Evolutionary conservation across 2,888 invertebrate species (phyloP).

Genomic region (Caenorhabditis angaria): DNA sequence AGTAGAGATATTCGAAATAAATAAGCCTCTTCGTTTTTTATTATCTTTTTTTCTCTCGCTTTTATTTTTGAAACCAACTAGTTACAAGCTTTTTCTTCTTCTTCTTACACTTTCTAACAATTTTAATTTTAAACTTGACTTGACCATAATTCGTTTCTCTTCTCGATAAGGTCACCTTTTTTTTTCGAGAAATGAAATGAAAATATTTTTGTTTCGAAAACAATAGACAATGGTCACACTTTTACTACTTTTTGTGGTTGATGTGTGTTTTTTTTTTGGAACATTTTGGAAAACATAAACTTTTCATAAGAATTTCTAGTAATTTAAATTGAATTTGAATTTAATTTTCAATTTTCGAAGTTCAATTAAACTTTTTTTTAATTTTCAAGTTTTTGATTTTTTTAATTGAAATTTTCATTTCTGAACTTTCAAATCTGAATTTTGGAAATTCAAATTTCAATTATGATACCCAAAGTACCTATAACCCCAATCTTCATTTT

Average conservation of each 20-base stretch:
- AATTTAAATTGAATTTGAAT: too few species aligned
- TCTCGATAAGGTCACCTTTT: slow-evolving; percentile 5
- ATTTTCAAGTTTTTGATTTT: too few species aligned
- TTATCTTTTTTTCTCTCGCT: neutral
- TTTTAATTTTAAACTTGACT: neutral
- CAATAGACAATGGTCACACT: neutral
- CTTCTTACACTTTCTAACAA: neutral
- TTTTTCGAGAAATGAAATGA: neutral
- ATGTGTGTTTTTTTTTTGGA: neutral
- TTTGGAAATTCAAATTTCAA: neutral
- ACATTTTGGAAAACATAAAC: too few species aligned
- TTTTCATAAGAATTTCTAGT: too few species aligned
- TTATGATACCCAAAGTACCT: neutral
- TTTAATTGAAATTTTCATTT: too few species aligned
- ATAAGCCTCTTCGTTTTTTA: neutral
- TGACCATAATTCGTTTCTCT: too few species aligned
- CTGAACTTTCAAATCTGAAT: neutral
- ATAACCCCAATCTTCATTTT: neutral
- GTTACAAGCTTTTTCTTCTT: neutral
- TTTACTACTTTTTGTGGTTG: neutral
- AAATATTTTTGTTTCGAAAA: neutral
- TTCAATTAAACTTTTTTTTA: too few species aligned
- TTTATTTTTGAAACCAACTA: too few species aligned
- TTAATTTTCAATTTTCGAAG: too few species aligned
- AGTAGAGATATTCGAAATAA: slow-evolving; percentile 4